phyloP scores from a whole-genome alignment of 1,140 invertebrate genomes.

The Bursaphelenchus mucronatus region DNA sequence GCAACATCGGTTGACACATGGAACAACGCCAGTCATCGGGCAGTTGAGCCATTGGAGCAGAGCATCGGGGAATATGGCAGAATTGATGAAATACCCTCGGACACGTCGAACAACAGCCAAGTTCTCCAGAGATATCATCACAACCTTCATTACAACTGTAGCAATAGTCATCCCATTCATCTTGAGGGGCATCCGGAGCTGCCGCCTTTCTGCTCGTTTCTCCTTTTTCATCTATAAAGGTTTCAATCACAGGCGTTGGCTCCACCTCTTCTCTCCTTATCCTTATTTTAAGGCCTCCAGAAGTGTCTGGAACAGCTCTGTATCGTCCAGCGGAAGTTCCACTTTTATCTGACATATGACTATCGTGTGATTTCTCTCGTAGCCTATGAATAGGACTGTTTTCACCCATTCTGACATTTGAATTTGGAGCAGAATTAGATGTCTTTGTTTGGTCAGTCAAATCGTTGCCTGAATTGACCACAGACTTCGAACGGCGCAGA shows the following conservation, averaged over 20 bases:
- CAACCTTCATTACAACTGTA: slow-evolving; percentile 43
- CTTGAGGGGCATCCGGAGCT: neutral
- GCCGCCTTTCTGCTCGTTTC: too few relatives aligned
- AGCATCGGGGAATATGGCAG: slow-evolving; percentile 38
- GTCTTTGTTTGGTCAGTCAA: too few relatives aligned
- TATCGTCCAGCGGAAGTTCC: neutral
- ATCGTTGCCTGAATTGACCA: too few relatives aligned
- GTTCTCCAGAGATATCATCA: slow-evolving; percentile 35
- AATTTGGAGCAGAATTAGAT: neutral
- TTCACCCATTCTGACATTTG: neutral
- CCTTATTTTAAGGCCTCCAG: too few relatives aligned
- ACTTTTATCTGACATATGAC: neutral
- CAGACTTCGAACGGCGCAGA: too few relatives aligned
- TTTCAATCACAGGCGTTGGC: too few relatives aligned
- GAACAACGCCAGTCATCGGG: slow-evolving; percentile 46
- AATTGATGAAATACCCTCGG: slow-evolving; percentile 37
- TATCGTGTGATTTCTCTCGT: slow-evolving; percentile 3
- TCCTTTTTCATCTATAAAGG: too few relatives aligned
- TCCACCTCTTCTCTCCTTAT: too few relatives aligned
- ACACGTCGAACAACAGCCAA: slow-evolving; percentile 41
- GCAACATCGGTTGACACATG: slow-evolving; percentile 29
- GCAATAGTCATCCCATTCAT: slow-evolving; percentile 49
- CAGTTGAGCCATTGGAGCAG: slow-evolving; percentile 29
- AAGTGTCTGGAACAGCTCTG: too few relatives aligned
- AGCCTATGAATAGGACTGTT: neutral